Conservation (phyloP, 2,888 invertebrate genomes). For the Mactromeris polynyma region DNA sequence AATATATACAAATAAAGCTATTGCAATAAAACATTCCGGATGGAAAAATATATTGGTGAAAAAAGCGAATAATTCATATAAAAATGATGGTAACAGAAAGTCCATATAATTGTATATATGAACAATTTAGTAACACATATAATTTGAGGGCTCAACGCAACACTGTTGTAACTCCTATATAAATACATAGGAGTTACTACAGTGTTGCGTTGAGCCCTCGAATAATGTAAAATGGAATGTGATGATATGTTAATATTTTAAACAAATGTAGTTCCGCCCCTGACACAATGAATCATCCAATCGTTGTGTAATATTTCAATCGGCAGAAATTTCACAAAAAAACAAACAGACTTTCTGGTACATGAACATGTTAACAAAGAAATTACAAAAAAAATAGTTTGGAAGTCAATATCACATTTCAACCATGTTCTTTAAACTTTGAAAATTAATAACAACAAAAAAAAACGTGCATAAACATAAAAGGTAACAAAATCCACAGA, state of each 20-base stretch:
- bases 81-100: background rate
- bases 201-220: too few relatives aligned
- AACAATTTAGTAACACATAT: background rate
- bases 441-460: background rate
- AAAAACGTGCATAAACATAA: background rate
- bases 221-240: background rate
- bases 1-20: conserved; percentile 10
- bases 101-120: background rate
- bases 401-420: background rate
- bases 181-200: too few relatives aligned
- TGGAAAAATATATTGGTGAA: background rate
- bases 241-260: background rate
- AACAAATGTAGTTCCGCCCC: background rate
- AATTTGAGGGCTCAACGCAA: too few relatives aligned
- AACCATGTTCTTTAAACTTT: background rate
- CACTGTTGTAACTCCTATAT: too few relatives aligned
- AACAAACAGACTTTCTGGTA: background rate
- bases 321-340: background rate
- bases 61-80: background rate
- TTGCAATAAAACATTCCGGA: background rate
- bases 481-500: background rate
- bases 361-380: background rate
- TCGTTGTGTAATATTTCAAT: background rate
- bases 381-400: background rate
- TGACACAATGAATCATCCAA: background rate